Evolutionary conservation across 2,888 invertebrate species (phyloP), one percentile per base, ranked within the genome.

Genomic region (Tinea semifulvella): DNA sequence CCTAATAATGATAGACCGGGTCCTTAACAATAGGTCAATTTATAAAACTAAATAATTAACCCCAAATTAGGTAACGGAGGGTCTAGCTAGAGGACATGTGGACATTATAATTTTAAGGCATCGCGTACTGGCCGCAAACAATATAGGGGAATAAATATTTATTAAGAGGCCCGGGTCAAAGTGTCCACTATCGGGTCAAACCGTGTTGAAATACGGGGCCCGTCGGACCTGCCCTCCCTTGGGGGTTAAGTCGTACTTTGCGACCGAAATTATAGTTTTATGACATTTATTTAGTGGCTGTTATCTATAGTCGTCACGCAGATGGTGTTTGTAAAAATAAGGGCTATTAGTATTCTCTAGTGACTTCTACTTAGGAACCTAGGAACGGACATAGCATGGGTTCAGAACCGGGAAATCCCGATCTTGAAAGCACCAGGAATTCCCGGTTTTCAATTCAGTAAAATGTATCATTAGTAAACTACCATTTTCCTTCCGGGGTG

Each of bases 91-190:
- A 13, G 36, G 38, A 27, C 26, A 52, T 22, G 46, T 46, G 47
- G 48, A 54, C 51, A 52, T 54, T 55, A 55, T 68, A 68, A 68
- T 70, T 63, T 60, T 51, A 56, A 54, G 49, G 58, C 35, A 17
- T 26, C 43, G 43, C 18, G 27, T 27, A 43, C 25, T 11, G 54
- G 52, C 53, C 50, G 60, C 61, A 55, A 65, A 74, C 75, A 72
- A 72, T 75, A 71, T 69, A 69, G 63, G 63, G 53, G 68, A 65
- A 76, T 76, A 75, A 77, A 77, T 77, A 77, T 77, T 76, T 77
- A 76, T 76, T 75, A 74, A 71, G 63, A 28, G 68, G 58, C 54
- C 63, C 62, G 31, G 43, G 43, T 43, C 60, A 65, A 71, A 72
- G 59, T 74, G 74, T 73, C 73, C 74, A 70, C 69, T 76, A 76